Conservation (phyloP, 2,888 invertebrate species). For the Melanophora roralis region DNA sequence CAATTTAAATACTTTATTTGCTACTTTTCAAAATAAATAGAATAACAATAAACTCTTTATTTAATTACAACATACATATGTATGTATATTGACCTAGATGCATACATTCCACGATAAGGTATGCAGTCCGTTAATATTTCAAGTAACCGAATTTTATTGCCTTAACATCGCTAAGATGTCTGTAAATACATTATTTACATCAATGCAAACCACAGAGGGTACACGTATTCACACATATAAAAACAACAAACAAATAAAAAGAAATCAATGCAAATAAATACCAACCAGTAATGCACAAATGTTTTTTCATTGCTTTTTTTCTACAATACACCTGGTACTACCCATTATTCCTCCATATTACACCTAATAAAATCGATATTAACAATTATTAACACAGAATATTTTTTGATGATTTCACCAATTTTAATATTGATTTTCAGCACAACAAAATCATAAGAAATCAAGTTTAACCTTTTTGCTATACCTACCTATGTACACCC, state of each 20-base stretch:
- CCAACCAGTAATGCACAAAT: conserved; percentile 45
- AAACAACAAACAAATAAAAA: conserved; percentile 16
- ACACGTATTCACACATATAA: neutral
- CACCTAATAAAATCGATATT: neutral
- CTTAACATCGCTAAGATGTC: conserved; percentile 40
- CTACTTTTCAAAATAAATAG: too few species aligned
- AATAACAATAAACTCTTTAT: too few species aligned
- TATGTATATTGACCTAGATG: too few species aligned
- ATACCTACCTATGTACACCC: too few species aligned
- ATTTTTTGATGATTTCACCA: conserved; percentile 14
- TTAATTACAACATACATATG: too few species aligned
- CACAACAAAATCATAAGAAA: conserved; percentile 50
- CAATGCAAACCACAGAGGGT: too few species aligned
- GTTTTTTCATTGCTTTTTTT: conserved; percentile 16
- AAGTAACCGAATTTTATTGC: neutral
- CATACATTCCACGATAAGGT: too few species aligned
- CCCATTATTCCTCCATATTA: too few species aligned
- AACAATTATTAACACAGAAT: neutral
- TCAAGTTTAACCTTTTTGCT: conserved; percentile 54
- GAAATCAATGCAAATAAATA: conserved; percentile 51
- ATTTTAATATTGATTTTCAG: conserved; percentile 54
- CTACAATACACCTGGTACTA: neutral
- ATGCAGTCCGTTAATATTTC: too few species aligned
- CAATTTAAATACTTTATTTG: too few species aligned
- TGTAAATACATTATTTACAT: conserved; percentile 45